Conservation (phyloP, 2,113 vertebrate species). For the Motacilla tschutschensis region DNA sequence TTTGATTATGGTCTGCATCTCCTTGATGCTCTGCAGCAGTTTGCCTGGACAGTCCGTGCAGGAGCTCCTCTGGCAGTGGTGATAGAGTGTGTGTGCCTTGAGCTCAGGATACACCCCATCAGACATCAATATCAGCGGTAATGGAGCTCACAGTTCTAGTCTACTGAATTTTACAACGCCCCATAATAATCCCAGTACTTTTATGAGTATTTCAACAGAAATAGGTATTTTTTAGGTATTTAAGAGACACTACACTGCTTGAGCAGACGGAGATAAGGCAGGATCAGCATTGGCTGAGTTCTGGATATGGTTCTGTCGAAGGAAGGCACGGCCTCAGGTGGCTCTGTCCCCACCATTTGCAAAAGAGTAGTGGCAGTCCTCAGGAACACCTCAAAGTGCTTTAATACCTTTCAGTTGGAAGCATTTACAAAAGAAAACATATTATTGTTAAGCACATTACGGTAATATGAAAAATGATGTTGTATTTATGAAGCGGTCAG, state of each 20-base stretch:
- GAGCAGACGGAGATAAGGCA: not conserved
- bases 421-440: not conserved
- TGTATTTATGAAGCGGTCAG: not conserved
- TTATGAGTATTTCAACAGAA: not conserved
- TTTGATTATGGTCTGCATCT: too few relatives aligned
- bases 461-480: not conserved
- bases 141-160: not conserved
- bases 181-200: not conserved
- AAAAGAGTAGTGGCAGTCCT: not conserved
- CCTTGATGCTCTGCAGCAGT: not conserved
- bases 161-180: not conserved
- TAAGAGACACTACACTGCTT: accelerated
- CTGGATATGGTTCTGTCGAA: accelerated
- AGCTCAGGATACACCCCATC: not conserved
- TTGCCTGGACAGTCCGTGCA: too few relatives aligned
- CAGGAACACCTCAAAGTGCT: not conserved
- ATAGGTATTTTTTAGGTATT: not conserved
- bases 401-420: not conserved
- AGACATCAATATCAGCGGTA: not conserved
- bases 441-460: not conserved
- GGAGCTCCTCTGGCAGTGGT: not conserved
- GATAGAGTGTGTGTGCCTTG: not conserved
- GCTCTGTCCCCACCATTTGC: not conserved
- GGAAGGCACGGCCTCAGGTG: accelerated
- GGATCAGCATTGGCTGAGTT: accelerated